Percentiles rank a stretch among this genome's conserved stretches.
Conservation (phyloP, 2,113 vertebrate genomes). For the Mohoua ochrocephala region DNA sequence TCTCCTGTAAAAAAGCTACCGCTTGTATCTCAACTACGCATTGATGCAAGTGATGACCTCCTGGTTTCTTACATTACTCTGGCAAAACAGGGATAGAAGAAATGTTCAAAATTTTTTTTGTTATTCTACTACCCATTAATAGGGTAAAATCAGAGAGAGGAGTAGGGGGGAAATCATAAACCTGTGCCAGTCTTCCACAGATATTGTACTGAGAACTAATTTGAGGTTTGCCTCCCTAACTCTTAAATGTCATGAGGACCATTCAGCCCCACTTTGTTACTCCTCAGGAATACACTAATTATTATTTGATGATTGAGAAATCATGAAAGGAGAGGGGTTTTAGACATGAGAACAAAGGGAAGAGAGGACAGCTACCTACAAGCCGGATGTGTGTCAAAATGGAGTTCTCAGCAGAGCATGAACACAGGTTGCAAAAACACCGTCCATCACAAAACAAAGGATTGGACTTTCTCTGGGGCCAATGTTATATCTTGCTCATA, state of each 20-base stretch:
- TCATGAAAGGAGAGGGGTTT: not conserved
- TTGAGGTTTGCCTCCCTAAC: not conserved
- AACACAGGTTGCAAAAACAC: not conserved
- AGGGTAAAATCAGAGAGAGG: not conserved
- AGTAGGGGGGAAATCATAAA: not conserved
- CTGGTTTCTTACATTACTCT: not conserved
- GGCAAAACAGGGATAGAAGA: not conserved
- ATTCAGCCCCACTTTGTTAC: not conserved
- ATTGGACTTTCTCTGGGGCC: not conserved
- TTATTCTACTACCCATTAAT: not conserved
- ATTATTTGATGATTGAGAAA: not conserved
- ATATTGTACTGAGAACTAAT: not conserved
- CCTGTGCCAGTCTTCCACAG: not conserved
- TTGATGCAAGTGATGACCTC: not conserved
- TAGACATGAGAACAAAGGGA: not conserved
- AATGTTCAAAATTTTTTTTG: not conserved
- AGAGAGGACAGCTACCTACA: not conserved
- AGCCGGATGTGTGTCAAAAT: not conserved
- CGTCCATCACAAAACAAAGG: not conserved
- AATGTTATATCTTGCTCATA: fast-evolving
- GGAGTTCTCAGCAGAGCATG: not conserved
- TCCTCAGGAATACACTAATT: not conserved
- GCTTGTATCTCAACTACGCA: not conserved
- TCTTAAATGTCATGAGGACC: not conserved
- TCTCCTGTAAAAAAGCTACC: not conserved